These are phyloP conservation scores for Molorchus minor DNA, from an alignment of 2,888 invertebrate genomes.

Conservation along the genomic window DNA sequence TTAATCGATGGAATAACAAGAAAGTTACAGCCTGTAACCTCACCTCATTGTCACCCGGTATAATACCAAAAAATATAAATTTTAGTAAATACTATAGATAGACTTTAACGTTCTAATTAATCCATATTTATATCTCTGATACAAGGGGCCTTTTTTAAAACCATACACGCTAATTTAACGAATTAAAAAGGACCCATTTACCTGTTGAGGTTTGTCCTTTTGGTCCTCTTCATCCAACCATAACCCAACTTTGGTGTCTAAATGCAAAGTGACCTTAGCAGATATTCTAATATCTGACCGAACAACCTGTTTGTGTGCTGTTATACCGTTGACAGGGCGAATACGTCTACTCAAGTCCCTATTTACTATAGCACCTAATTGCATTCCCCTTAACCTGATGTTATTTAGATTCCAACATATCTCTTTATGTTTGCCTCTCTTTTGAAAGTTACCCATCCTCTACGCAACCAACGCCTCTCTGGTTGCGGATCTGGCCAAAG, in stretches of 20 bases:
- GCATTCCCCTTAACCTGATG: constrained; percentile 89
- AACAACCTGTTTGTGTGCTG: constrained; percentile 87
- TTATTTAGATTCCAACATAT: constrained; percentile 99
- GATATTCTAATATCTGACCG: constrained; percentile 92
- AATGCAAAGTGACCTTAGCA: constrained; percentile 88
- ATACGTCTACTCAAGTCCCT: constrained; percentile 94
- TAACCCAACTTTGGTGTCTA: constrained; percentile 84
- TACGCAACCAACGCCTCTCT: constrained; percentile 93
- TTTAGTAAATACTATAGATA: too few species aligned
- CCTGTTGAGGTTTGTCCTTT: constrained; percentile 56
- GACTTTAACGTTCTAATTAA: too few species aligned
- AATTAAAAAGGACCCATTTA: constrained; percentile 33
- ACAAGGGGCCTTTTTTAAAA: too few species aligned
- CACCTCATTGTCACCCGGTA: too few species aligned
- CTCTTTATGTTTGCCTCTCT: constrained; percentile 96
- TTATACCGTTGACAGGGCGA: constrained; percentile 89
- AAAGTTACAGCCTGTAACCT: too few species aligned
- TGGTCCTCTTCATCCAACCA: constrained; percentile 72
- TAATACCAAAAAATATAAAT: too few species aligned
- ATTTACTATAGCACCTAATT: constrained; percentile 95
- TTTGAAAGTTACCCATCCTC: constrained; percentile 98
- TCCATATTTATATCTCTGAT: too few species aligned
- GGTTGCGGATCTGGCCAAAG: constrained; percentile 95
- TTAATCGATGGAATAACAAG: too few species aligned
- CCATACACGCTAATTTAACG: background rate